phyloP scores from a whole-genome alignment of 2,797 vertebrate genomes.

The Luscinia megarhynchos region DNA sequence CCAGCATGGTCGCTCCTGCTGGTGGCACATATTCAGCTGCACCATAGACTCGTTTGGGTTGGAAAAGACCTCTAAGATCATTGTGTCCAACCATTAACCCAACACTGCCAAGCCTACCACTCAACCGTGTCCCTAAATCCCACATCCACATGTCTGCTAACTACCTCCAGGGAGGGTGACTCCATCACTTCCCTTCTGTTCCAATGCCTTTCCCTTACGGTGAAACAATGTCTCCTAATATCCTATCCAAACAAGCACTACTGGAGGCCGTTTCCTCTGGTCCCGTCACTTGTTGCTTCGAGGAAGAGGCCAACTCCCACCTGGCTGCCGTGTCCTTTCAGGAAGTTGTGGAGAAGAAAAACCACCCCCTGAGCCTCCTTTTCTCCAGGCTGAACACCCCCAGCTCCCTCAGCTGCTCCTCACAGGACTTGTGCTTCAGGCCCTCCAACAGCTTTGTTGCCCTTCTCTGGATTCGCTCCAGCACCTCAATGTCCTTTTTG shows the following conservation, averaged over 20 bases:
- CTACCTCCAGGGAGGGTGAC: not conserved
- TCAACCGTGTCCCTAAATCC: no score
- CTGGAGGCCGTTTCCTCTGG: not conserved
- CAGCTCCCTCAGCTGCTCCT: not conserved
- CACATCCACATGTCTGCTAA: not conserved
- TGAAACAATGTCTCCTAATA: not conserved
- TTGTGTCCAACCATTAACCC: not conserved
- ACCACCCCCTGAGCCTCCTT: not conserved
- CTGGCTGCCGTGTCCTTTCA: not conserved
- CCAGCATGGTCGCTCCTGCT: rapidly evolving
- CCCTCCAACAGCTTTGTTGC: not conserved
- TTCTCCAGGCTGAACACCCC: not conserved
- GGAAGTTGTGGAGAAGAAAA: no score
- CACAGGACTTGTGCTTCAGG: not conserved
- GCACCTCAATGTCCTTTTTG: not conserved
- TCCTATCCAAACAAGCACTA: not conserved
- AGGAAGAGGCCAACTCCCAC: not conserved
- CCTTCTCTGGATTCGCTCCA: not conserved
- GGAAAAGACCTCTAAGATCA: not conserved
- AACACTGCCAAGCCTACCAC: not conserved
- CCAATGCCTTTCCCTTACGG: rapidly evolving
- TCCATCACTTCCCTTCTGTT: not conserved
- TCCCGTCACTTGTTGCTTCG: not conserved
- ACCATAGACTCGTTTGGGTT: rapidly evolving
- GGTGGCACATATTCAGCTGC: rapidly evolving